phyloP scores from a whole-genome alignment of 2,113 vertebrate species.

The Diadophis punctatus region DNA sequence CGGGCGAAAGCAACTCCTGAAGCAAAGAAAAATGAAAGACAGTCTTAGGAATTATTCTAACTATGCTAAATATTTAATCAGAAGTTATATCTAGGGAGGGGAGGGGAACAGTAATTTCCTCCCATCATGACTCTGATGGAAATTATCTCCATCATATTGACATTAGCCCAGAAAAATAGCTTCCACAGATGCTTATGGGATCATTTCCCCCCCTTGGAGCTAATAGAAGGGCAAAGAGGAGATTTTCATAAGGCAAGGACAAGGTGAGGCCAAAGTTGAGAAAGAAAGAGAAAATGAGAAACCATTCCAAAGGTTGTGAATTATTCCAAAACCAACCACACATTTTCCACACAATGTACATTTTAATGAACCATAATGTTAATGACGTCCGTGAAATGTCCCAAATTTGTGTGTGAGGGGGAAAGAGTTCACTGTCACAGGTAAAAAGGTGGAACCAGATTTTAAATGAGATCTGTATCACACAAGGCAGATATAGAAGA shows the following conservation, averaged over 20 bases:
- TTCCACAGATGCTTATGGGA: neutral
- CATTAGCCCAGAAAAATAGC: neutral
- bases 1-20: constrained; percentile 89
- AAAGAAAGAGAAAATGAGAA: neutral
- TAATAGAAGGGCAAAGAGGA: neutral
- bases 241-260: neutral
- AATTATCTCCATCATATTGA: neutral
- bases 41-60: neutral
- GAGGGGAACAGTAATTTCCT: neutral
- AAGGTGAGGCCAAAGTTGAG: neutral
- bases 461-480: neutral
- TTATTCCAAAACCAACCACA: neutral
- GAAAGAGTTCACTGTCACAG: neutral
- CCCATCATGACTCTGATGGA: neutral
- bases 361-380: neutral
- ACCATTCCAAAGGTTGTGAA: neutral
- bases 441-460: neutral
- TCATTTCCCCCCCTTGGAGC: too few relatives aligned
- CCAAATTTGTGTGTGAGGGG: neutral
- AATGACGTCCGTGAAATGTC: neutral
- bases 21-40: constrained; percentile 4
- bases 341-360: neutral
- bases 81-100: neutral
- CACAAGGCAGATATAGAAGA: neutral
- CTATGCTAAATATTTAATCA: neutral